Evolutionary conservation across 2,888 invertebrate species (phyloP), one percentile per base, ranked within the genome.

Genomic region (Cerceris rybyensis): DNA sequence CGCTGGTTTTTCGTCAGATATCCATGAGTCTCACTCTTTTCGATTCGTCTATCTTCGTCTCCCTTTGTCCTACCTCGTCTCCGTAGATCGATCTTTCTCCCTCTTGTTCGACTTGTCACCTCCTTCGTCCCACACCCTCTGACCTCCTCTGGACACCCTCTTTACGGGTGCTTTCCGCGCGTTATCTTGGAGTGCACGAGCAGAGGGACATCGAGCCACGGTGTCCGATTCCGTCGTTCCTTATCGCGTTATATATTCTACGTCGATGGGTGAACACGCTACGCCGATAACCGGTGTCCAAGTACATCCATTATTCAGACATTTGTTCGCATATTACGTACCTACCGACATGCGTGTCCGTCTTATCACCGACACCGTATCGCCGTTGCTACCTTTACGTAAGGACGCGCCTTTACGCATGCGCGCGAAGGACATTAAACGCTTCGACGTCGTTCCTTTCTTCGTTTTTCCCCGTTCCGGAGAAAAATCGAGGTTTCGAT

Each of bases 371-470:
- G 61, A 43, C 75, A 75, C 57, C 74, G 54, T 83, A 87, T 87
- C 87, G 64, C 39, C 72, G 70, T 54, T 83, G 81, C 67, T 79
- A 88, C 88, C 85, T 89, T 90, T 90, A 90, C 85, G 87, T 87
- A 90, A 88, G 85, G 80, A 85, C 67, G 90, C 89, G 59, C 84
- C 88, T n/a, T 86, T 83, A 42, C 80, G 78, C 61, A 92, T 90
- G 82, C 70, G 66, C 4, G 88, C 91, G 75, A 90, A 92, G n/a
- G 93, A 92, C 86, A 90, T 91, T 13, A 92, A 84, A 65, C 91
- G 17, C 84, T 80, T 75, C 90, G 90, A 57, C 90, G 87, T 65
- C 5, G 8, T 90, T 89, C 70, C 88, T 87, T 5, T 91, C 90
- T 76, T 91, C 90, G 2, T 0, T 14, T 11, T n/a, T 39, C 5